Evolutionary conservation across 2,888 invertebrate species (phyloP).

Genomic region (Dione vanillae): DNA sequence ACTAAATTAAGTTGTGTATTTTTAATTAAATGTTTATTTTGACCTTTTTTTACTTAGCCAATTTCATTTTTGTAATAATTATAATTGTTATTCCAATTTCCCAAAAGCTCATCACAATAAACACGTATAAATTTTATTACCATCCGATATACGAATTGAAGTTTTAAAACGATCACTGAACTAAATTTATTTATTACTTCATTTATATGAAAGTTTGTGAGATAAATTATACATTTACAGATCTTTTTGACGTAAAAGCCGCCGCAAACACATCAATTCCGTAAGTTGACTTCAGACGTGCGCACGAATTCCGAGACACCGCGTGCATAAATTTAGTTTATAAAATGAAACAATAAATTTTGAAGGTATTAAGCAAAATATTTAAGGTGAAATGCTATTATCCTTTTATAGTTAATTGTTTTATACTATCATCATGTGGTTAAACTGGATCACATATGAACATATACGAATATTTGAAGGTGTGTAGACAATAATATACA

Average conservation of each 20-base stretch:
- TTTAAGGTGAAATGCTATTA: constrained; percentile 51
- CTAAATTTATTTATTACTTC: constrained; percentile 53
- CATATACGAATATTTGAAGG: not conserved
- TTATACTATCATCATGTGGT: constrained; percentile 27
- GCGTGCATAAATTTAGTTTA: constrained; percentile 53
- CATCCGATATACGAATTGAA: constrained; percentile 44
- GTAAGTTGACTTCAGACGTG: constrained; percentile 61
- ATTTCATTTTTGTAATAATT: constrained; percentile 6
- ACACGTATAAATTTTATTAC: not conserved
- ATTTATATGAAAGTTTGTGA: constrained; percentile 61
- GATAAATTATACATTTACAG: constrained; percentile 63
- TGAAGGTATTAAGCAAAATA: constrained; percentile 58
- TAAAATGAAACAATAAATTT: constrained; percentile 53
- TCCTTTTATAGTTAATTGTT: constrained; percentile 32
- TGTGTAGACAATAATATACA: not conserved
- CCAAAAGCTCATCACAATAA: not conserved
- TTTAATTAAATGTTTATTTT: constrained; percentile 9
- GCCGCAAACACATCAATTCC: constrained; percentile 64
- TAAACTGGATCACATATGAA: constrained; percentile 35
- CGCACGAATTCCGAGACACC: constrained; percentile 52
- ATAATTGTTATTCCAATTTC: not conserved
- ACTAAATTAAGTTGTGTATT: constrained; percentile 8
- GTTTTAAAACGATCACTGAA: constrained; percentile 25
- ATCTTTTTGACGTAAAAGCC: constrained; percentile 54
- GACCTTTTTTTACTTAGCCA: constrained; percentile 22